phyloP scores from a whole-genome alignment of 2,888 invertebrate genomes.

The Hymenopus coronatus region DNA sequence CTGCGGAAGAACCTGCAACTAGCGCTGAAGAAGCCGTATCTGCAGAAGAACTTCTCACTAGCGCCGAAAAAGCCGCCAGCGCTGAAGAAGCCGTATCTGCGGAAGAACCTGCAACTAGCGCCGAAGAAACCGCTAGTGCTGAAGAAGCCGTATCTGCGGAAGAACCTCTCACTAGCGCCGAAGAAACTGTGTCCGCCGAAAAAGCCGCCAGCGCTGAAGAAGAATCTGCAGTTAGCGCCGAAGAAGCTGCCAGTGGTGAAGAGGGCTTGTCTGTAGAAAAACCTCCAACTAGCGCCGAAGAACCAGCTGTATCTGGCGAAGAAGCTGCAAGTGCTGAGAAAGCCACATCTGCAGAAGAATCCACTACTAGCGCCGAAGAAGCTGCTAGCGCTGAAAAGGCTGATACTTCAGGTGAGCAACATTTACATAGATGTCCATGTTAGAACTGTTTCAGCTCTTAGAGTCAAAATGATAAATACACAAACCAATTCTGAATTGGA shows the following conservation, averaged over 20 bases:
- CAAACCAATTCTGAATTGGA: too few species aligned
- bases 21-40: slow-evolving; percentile 42
- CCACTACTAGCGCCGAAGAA: neutral
- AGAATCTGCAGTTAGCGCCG: slow-evolving; percentile 33
- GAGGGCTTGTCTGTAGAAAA: slow-evolving; percentile 29
- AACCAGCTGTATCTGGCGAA: slow-evolving; percentile 24
- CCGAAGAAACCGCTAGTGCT: slow-evolving; percentile 32
- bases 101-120: slow-evolving; percentile 31
- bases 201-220: slow-evolving; percentile 23
- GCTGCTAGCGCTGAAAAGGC: slow-evolving; percentile 20
- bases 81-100: slow-evolving; percentile 42
- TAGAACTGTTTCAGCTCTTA: too few species aligned
- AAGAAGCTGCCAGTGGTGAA: slow-evolving; percentile 41
- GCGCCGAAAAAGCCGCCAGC: slow-evolving; percentile 46
- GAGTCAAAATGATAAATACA: too few species aligned
- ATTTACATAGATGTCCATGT: slow-evolving; percentile 15
- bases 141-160: slow-evolving; percentile 33
- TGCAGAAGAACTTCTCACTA: slow-evolving; percentile 27
- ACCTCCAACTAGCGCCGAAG: slow-evolving; percentile 24
- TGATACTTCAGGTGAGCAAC: slow-evolving; percentile 30
- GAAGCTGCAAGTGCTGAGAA: slow-evolving; percentile 37
- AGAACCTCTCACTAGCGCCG: slow-evolving; percentile 35
- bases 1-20: slow-evolving; percentile 36
- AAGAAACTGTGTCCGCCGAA: slow-evolving; percentile 27
- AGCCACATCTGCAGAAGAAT: slow-evolving; percentile 1